These are phyloP conservation scores for Sebastes oblongus DNA, from an alignment of 2,797 vertebrate species.

Conservation along the genomic window DNA sequence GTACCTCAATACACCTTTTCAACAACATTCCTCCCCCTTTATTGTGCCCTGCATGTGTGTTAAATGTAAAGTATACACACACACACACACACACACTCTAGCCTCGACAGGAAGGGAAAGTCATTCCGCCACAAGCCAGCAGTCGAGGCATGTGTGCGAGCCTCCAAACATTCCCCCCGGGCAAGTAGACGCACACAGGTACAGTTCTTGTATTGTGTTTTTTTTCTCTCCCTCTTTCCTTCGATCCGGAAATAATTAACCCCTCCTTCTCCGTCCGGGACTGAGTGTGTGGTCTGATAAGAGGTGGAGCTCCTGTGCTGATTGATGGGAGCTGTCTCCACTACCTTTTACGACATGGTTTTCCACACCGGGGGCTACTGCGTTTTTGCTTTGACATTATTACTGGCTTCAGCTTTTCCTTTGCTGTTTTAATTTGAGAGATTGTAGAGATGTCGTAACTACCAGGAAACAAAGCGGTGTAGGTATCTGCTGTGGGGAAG, in stretches of 20 bases:
- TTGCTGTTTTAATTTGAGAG: neutral
- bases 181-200: constrained; percentile 70
- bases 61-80: constrained; percentile 28
- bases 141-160: constrained; percentile 49
- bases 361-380: constrained; percentile 42
- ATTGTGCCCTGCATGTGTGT: constrained; percentile 27
- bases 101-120: constrained; percentile 70
- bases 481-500: neutral
- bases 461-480: neutral
- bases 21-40: constrained; percentile 64
- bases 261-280: constrained; percentile 29
- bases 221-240: constrained; percentile 24
- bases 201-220: constrained; percentile 74
- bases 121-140: constrained; percentile 59
- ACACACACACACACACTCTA: constrained; percentile 7
- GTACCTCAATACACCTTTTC: constrained; percentile 66
- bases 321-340: constrained; percentile 71
- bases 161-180: constrained; percentile 64
- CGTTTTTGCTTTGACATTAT: constrained; percentile 34
- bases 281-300: constrained; percentile 75
- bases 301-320: constrained; percentile 60
- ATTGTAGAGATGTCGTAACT: neutral
- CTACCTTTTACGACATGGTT: constrained; percentile 49
- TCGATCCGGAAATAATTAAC: constrained; percentile 77
- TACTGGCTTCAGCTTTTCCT: constrained; percentile 16